Conservation (phyloP, 2,113 vertebrate species). For the Pithys albifrons region DNA sequence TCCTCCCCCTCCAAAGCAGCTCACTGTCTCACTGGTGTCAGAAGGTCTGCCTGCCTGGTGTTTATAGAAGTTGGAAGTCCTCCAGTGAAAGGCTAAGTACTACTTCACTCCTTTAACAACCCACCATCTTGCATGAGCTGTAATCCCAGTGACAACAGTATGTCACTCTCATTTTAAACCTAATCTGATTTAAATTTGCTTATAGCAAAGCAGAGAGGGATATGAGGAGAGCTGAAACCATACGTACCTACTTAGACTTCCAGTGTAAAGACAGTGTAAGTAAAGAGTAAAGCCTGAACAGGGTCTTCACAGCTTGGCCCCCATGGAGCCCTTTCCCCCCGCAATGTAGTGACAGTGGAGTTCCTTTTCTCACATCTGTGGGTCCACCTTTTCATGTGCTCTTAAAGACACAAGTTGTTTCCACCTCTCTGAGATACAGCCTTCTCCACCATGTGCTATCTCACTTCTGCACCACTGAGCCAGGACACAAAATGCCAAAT, state of each 20-base stretch:
- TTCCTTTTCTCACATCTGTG: background rate
- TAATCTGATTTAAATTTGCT: background rate
- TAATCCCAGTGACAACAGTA: background rate
- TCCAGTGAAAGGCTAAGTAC: background rate
- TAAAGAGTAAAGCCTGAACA: background rate
- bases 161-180: background rate
- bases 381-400: background rate
- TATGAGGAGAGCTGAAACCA: background rate
- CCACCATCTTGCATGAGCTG: background rate
- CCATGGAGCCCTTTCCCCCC: background rate
- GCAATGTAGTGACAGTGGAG: background rate
- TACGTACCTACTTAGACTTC: background rate
- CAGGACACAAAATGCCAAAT: background rate
- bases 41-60: background rate
- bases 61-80: background rate
- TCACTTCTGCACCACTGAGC: accelerated
- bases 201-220: background rate
- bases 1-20: background rate
- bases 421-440: background rate
- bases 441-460: accelerated
- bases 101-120: background rate
- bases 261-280: background rate
- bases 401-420: background rate
- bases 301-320: background rate
- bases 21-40: background rate